phyloP scores from a whole-genome alignment of 1,140 invertebrate genomes.

The Berghia stephanieae region DNA sequence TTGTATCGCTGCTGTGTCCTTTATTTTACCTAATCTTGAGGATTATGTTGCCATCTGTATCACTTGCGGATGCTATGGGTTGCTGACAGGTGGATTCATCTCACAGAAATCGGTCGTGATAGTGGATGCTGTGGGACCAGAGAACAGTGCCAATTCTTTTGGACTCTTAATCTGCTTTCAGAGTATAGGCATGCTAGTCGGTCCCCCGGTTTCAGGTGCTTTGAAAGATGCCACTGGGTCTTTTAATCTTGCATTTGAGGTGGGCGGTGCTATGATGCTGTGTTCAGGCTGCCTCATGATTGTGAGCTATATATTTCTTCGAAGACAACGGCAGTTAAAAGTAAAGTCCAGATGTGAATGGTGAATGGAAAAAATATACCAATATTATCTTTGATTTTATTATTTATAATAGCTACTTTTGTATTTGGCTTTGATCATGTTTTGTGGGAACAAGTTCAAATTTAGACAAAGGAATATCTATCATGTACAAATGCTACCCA shows the following conservation, averaged over 20 bases:
- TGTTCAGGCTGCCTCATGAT: constrained; percentile 42
- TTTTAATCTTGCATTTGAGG: constrained; percentile 47
- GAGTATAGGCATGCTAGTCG: constrained; percentile 86
- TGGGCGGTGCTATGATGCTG: constrained; percentile 41
- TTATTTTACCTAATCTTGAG: constrained; percentile 41
- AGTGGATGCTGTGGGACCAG: constrained; percentile 91
- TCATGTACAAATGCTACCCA: no score
- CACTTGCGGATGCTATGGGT: constrained; percentile 46
- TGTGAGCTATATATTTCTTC: constrained; percentile 36
- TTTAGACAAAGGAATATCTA: no score
- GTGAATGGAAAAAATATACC: no score
- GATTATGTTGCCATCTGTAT: constrained; percentile 41
- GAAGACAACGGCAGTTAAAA: no score
- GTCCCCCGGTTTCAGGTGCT: constrained; percentile 84
- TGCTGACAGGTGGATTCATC: constrained; percentile 69
- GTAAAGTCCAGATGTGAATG: no score
- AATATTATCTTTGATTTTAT: no score
- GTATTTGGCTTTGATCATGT: no score
- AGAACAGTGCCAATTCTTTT: constrained; percentile 91
- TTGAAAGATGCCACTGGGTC: constrained; percentile 46
- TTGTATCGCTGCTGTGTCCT: constrained; percentile 36
- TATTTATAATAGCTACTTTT: no score
- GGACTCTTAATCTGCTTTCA: constrained; percentile 92
- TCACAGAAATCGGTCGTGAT: constrained; percentile 90
- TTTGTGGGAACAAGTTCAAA: no score